Evolutionary conservation across 2,113 vertebrate species (phyloP), one percentile per base, ranked within the genome.

Genomic region (Talpa occidentalis): DNA sequence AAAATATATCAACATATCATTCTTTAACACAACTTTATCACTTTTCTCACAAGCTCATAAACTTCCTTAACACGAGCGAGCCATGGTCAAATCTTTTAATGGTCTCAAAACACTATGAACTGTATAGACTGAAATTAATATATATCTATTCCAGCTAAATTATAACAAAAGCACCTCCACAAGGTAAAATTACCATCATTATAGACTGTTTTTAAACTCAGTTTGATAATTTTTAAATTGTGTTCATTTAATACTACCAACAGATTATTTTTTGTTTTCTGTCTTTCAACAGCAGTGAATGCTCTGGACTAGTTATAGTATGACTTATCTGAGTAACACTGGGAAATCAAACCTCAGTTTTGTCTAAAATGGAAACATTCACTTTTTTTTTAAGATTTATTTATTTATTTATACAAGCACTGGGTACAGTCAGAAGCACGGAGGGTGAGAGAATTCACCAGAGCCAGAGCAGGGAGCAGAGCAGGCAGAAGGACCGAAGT

Each of bases 1-100:
- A 24, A 80, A 69, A 69, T 24, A 73, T 15, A 77, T 72, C 32
- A 19, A 84, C 9, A 42, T 3, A 90, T 91, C 72, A 94, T 79
- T 89, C 74, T 89, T 92, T 76, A 85, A 82, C 15, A 88, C 17
- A 74, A 60, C 26, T 9, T 77, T 81, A 88, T 87, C 42, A 32
- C 4, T 72, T 90, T 90, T 90, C 90, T 74, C 32, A 88, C 44
- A 79, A 72, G 47, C 35, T 77, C 72, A 93, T 90, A 96, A 91
- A 84, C 69, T 70, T 74, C 35, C 17, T 86, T 74, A 62, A 52
- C 37, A 91, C 66, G 6, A 70, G 7, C 66, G 6, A 70, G 7
- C 14, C 10, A 77, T 49, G 15, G 40, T 62, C 32, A 88, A 80
- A 80, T 93, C 77, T 94, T 90, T 74, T 91, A 93, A 73, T 52